Evolutionary conservation across 2,797 vertebrate genomes (phyloP), one percentile per base, ranked within the genome.

Genomic region (Neosilurus hyrtlii): DNA sequence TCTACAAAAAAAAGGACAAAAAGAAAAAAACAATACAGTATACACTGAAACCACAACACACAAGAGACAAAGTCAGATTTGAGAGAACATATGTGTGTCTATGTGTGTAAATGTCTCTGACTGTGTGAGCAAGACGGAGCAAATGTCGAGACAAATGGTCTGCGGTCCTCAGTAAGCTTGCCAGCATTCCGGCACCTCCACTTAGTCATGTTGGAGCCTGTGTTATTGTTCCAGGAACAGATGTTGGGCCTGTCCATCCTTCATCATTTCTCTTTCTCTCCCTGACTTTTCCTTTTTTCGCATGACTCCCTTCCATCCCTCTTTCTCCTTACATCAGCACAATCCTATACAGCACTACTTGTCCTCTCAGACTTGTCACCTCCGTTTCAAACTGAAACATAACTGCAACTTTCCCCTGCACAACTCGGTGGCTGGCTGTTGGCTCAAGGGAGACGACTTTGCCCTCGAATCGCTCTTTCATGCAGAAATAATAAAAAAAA

Each of bases 61-160:
- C 37, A 12, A 9, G 9, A 54, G 49, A 72, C 75, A 62, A 56
- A 52, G 26, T 3, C 37, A 71, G 82, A 63, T 61, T 62, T 51
- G 0, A 63, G 20, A 63, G 43, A 79, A 54, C 76, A 30, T 75
- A 75, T 75, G 79, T 72, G 79, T 68, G 71, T 61, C 73, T 75
- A 66, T 56, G 66, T 61, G 75, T 54, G 82, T 70, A 73, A 77
- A 77, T 20, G 61, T 65, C 59, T 51, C 57, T 6, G 59, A 4
- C 20, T 52, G 67, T 65, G 35, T 67, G 75, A 70, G 66, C 56
- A 80, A 62, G 74, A 86, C 75, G 78, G 65, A 87, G 83, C 87
- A 89, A 88, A 90, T 85, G 87, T 88, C 80, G 77, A 84, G 84
- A 86, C 87, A 88, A 88, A 87, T 87, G 86, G 65, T 82, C 82